phyloP scores from a whole-genome alignment of 2,113 vertebrate genomes.

The Scomber colias region DNA sequence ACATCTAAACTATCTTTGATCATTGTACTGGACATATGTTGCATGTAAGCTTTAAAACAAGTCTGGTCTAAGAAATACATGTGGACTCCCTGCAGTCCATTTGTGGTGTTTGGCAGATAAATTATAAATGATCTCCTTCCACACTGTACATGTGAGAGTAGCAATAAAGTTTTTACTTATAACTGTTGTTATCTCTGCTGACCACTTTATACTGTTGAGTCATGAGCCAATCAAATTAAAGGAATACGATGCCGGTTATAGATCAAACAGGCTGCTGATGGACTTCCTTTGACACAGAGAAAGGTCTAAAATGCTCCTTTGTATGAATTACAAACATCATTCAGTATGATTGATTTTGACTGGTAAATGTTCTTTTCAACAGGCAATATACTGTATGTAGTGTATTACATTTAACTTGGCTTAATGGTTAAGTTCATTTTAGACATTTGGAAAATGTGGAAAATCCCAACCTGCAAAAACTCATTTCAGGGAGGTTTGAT shows the following conservation, averaged over 20 bases:
- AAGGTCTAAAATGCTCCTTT: neutral
- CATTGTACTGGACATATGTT: slow-evolving; percentile 16
- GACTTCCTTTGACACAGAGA: neutral
- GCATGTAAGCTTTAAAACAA: neutral
- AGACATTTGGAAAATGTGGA: no score
- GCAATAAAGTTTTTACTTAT: neutral
- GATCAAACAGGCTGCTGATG: neutral
- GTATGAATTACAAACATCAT: neutral
- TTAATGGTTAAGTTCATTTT: no score
- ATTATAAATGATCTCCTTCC: neutral
- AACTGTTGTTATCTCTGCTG: neutral
- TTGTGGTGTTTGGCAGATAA: slow-evolving; percentile 29
- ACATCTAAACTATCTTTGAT: slow-evolving; percentile 32
- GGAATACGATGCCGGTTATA: neutral
- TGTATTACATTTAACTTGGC: no score
- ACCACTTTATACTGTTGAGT: neutral
- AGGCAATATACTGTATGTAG: no score
- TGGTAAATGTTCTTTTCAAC: no score
- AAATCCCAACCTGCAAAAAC: no score
- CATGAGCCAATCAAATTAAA: slow-evolving; percentile 4
- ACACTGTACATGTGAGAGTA: neutral
- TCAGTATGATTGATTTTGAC: no score
- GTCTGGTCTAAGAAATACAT: neutral
- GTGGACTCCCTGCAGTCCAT: neutral
- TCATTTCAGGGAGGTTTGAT: no score